phyloP scores from a whole-genome alignment of 2,888 invertebrate genomes.

The Leptopilina myrica region DNA sequence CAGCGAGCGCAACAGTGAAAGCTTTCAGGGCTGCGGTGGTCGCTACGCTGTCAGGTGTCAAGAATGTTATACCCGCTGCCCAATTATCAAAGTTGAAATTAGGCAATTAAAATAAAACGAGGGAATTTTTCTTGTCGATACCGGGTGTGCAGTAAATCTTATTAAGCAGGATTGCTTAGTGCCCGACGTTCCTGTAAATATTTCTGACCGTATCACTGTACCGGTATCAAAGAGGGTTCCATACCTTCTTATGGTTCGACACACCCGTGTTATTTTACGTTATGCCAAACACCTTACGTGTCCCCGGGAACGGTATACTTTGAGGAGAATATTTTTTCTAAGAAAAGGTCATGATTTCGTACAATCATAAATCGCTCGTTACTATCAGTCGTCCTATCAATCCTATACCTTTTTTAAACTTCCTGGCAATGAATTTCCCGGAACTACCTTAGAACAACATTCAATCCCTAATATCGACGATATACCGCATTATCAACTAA shows the following conservation, averaged over 20 bases:
- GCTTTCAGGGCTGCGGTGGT: neutral
- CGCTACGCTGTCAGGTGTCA: neutral
- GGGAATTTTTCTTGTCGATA: slow-evolving; percentile 31
- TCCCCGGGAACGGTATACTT: neutral
- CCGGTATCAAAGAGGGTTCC: slow-evolving; percentile 29
- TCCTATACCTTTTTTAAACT: neutral
- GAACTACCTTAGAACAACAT: neutral
- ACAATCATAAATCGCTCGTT: neutral
- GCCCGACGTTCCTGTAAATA: neutral
- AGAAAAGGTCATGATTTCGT: neutral
- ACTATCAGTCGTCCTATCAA: neutral
- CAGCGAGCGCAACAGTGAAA: neutral
- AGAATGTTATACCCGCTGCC: slow-evolving; percentile 7
- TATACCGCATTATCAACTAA: neutral
- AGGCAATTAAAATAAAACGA: neutral
- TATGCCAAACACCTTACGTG: neutral
- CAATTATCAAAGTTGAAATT: slow-evolving; percentile 21
- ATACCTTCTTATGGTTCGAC: neutral
- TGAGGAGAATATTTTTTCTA: neutral
- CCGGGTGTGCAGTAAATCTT: slow-evolving; percentile 45
- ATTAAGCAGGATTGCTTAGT: slow-evolving; percentile 28
- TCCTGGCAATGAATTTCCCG: neutral
- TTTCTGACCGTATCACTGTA: slow-evolving; percentile 8
- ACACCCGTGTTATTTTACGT: slow-evolving; percentile 4
- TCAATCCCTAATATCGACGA: neutral